Conservation (phyloP, 2,888 invertebrate species). For the Cyclophora punctaria region DNA sequence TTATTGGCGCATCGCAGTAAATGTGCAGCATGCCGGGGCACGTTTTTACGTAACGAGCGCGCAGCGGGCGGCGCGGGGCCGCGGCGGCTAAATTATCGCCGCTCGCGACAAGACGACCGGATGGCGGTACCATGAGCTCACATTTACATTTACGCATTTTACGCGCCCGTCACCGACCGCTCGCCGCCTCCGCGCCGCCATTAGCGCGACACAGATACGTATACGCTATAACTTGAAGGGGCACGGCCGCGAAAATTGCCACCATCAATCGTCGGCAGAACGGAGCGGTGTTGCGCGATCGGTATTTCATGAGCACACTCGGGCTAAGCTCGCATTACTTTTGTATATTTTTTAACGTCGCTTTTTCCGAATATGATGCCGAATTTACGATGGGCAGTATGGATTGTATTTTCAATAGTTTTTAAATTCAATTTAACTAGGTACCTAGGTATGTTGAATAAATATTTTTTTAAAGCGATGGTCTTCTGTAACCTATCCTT, state of each 20-base stretch:
- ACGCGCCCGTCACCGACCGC: slow-evolving; percentile 45
- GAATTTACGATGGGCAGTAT: no score
- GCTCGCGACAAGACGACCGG: slow-evolving; percentile 18
- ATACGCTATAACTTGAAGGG: slow-evolving; percentile 34
- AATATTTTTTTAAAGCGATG: no score
- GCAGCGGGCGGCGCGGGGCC: slow-evolving; percentile 25
- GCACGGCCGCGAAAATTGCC: slow-evolving; percentile 44
- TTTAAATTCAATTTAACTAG: no score
- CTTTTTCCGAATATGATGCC: neutral
- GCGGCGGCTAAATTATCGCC: slow-evolving; percentile 35
- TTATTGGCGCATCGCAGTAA: slow-evolving; percentile 5
- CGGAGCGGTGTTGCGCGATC: slow-evolving; percentile 34
- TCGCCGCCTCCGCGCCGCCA: slow-evolving; percentile 43
- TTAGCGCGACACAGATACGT: slow-evolving; percentile 41
- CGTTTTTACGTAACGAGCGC: slow-evolving; percentile 42
- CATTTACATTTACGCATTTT: slow-evolving; percentile 53
- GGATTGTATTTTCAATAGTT: no score
- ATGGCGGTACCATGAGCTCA: slow-evolving; percentile 28
- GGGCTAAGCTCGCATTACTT: slow-evolving; percentile 8
- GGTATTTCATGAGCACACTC: slow-evolving; percentile 26
- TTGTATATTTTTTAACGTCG: slow-evolving; percentile 4
- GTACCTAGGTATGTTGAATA: no score
- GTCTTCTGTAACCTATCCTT: no score
- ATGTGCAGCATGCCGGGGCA: slow-evolving; percentile 25
- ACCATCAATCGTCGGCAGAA: slow-evolving; percentile 40